A percentile compares a stretch with the other conserved stretches of the same genome.
phyloP scores from a whole-genome alignment of 2,113 vertebrate genomes.

The Anhinga anhinga region DNA sequence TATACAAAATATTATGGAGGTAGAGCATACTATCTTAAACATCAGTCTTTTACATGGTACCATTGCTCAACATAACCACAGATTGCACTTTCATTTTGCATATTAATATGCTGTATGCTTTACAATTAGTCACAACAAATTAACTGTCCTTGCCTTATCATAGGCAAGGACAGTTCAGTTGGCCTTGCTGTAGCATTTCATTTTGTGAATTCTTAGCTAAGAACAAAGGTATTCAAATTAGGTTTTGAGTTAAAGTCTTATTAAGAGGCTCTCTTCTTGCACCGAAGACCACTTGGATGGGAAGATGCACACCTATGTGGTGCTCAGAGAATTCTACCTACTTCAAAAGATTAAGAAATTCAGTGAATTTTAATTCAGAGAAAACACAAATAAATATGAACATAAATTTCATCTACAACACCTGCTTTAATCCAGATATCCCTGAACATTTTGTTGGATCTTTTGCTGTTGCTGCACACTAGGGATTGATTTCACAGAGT shows the following conservation, averaged over 20 bases:
- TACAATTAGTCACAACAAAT: slow-evolving; percentile 78
- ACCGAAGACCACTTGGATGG: background rate
- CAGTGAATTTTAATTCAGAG: background rate
- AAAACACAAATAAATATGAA: background rate
- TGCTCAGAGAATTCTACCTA: background rate
- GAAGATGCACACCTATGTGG: background rate
- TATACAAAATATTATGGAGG: background rate
- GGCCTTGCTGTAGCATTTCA: slow-evolving; percentile 10
- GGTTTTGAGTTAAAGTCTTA: slow-evolving; percentile 12
- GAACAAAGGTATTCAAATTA: slow-evolving; percentile 40
- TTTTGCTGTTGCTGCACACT: background rate
- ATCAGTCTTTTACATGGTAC: slow-evolving; percentile 33
- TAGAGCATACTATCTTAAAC: background rate
- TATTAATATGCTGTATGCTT: slow-evolving; percentile 73
- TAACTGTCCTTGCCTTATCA: slow-evolving; percentile 63
- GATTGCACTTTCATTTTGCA: slow-evolving; percentile 68
- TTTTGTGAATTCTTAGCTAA: slow-evolving; percentile 40
- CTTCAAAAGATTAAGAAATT: background rate
- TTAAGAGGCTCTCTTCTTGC: background rate
- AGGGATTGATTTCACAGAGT: background rate
- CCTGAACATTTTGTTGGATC: background rate
- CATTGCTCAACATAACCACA: slow-evolving; percentile 34
- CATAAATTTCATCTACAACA: background rate
- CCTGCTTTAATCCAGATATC: background rate
- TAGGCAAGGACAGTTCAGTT: slow-evolving; percentile 66